Percentiles rank a stretch among this genome's conserved stretches.
Conservation (phyloP, 2,113 vertebrate genomes). For the Hemiscyllium ocellatum region DNA sequence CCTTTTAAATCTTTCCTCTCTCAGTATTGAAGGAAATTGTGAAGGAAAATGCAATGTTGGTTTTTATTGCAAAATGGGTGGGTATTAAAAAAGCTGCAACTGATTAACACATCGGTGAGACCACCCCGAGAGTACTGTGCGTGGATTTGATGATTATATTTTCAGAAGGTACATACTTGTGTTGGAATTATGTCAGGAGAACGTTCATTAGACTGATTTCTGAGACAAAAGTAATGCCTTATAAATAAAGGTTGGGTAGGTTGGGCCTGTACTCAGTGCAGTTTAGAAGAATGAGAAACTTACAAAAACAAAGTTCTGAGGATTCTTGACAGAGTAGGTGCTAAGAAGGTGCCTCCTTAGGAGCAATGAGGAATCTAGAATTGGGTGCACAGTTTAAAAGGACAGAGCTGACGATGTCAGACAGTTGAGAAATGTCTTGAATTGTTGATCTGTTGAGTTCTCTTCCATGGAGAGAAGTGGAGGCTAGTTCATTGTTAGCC, state of each 20-base stretch:
- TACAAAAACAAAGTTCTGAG: background rate
- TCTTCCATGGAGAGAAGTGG: no score
- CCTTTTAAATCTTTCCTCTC: no score
- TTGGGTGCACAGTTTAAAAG: no score
- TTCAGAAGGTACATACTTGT: background rate
- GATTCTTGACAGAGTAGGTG: no score
- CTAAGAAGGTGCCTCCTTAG: no score
- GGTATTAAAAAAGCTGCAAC: background rate
- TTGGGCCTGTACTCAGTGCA: background rate
- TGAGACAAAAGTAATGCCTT: background rate
- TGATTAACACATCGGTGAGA: background rate
- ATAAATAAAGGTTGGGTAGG: background rate
- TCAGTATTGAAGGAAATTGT: no score
- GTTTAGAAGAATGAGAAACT: background rate
- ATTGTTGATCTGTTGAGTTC: no score
- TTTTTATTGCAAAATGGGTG: background rate
- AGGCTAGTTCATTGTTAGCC: background rate
- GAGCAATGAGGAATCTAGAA: no score
- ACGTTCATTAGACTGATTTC: background rate
- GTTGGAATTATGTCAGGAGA: background rate
- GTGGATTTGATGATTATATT: background rate
- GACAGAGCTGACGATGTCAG: no score
- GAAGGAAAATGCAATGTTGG: background rate
- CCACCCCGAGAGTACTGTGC: background rate
- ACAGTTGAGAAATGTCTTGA: no score